A percentile compares a stretch with the other conserved stretches of the same genome.
phyloP scores from a whole-genome alignment of 2,888 invertebrate genomes.

The Gonocerus acuteangulatus region DNA sequence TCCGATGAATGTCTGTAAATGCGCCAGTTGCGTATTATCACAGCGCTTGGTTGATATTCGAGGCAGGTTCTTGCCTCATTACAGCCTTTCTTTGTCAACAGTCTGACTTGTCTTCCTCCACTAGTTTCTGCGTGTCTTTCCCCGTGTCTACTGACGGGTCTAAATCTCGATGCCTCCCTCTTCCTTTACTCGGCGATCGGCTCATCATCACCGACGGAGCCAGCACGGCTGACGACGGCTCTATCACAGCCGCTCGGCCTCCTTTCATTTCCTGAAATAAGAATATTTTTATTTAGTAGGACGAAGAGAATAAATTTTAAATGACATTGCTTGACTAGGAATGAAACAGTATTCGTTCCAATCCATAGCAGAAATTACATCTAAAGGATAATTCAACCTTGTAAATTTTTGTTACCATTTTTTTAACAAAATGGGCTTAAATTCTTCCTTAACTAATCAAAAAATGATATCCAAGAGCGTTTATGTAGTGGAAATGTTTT shows the following conservation, averaged over 20 bases:
- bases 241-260: constrained; percentile 32
- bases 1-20: constrained; percentile 2
- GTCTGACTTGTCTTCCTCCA: constrained; percentile 73
- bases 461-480: too few relatives aligned
- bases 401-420: too few relatives aligned
- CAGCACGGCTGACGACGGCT: constrained; percentile 53
- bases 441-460: too few relatives aligned
- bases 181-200: constrained; percentile 54
- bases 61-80: not conserved
- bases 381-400: too few relatives aligned
- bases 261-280: constrained; percentile 14
- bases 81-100: constrained; percentile 40
- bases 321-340: too few relatives aligned
- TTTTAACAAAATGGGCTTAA: too few relatives aligned
- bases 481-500: too few relatives aligned
- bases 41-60: not conserved
- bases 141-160: constrained; percentile 82
- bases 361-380: too few relatives aligned
- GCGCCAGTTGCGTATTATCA: constrained; percentile 9
- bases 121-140: constrained; percentile 83
- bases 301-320: too few relatives aligned
- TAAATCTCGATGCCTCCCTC: constrained; percentile 61
- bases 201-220: constrained; percentile 75
- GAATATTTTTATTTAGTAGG: too few relatives aligned
- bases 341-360: too few relatives aligned